phyloP scores from a whole-genome alignment of 1,140 invertebrate species.

The Brachionus calyciflorus region DNA sequence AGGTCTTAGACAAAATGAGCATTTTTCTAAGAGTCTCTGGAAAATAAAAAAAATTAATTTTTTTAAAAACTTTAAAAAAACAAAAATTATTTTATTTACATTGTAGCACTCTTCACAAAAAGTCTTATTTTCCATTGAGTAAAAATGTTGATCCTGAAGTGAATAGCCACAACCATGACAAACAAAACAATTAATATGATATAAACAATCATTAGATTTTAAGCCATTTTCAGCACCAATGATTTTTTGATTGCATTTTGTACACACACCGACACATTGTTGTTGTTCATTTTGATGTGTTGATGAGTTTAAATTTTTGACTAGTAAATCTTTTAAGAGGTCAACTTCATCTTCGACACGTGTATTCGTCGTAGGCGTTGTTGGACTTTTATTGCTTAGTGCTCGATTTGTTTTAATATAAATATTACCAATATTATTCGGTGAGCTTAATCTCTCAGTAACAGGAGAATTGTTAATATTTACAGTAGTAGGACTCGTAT shows the following conservation, averaged over 20 bases:
- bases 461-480: background rate
- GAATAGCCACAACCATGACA: conserved; percentile 81
- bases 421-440: conserved; percentile 24
- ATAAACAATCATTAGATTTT: conserved; percentile 91
- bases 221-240: conserved; percentile 87
- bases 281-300: conserved; percentile 42
- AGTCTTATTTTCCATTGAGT: conserved; percentile 84
- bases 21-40: conserved; percentile 88
- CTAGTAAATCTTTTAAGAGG: conserved; percentile 78
- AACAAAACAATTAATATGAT: conserved; percentile 89
- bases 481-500: background rate
- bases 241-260: conserved; percentile 76
- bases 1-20: conserved; percentile 88
- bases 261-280: conserved; percentile 47
- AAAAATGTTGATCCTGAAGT: conserved; percentile 90
- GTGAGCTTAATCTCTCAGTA: background rate
- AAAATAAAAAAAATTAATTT: conserved; percentile 50
- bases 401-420: conserved; percentile 20
- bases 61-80: background rate
- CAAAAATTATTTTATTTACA: conserved; percentile 65
- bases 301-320: conserved; percentile 70
- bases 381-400: background rate
- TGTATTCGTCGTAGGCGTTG: background rate
- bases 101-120: conserved; percentile 92
- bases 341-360: conserved; percentile 74